Evolutionary conservation across 2,888 invertebrate species (phyloP), one percentile per base, ranked within the genome.

Genomic region (Eugnorisma glareosa): DNA sequence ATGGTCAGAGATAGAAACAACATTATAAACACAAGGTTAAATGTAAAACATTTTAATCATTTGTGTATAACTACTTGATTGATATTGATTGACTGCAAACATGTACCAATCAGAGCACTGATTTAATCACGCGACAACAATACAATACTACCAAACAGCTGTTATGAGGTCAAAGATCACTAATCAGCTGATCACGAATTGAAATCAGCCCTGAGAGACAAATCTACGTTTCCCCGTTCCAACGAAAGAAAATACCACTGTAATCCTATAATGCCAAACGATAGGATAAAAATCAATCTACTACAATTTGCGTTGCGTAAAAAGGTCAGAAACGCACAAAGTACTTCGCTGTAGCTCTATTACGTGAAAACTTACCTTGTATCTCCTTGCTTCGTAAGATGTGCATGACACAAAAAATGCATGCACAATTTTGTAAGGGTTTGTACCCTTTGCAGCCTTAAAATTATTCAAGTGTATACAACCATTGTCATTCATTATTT

Each of bases 381-480:
- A 98, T 94, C 98, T 97, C 90, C 98, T 97, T 86, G 98, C 98
- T 95, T 98, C 98, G 88, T 97, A 97, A 83, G 98, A 98, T 75
- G 98, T 98, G 93, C 98, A 98, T 85, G 98, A 97, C 77, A 98
- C 98, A 95, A 99, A 99, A 96, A 98, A 98, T 85, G 98, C 98
- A 96, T 99, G 98, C 90, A 99, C 98, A 90, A 99, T 97, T 96
- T 97, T 97, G 94, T 98, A 98, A 68, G 98, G 97, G 93, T 97
- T 97, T 85, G 97, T 97, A 89, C 98, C 98, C 94, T 98, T 97
- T 72, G 97, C 97, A 91, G 97, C 97, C 97, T 98, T 98, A 96
- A 98, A 98, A 96, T 97, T 97, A 95, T 97, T 98, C 93, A 98
- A 96, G 97, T 98, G 98, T 94, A 97, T 97, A 94, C 98, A 98